Evolutionary conservation across 1,140 invertebrate genomes (phyloP).

Genomic region (Drosophila pruinosa): DNA sequence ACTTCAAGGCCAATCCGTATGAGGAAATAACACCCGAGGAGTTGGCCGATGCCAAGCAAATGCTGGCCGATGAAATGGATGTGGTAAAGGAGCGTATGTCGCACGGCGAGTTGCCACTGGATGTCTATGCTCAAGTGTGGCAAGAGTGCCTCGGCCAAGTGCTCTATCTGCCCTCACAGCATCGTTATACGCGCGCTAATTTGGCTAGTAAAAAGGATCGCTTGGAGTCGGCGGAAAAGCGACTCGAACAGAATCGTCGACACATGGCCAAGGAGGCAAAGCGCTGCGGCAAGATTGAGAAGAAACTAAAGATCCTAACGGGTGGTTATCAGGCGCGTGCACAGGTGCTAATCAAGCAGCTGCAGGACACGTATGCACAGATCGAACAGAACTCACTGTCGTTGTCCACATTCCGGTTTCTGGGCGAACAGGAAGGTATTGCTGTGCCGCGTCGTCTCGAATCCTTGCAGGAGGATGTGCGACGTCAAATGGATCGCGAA

Average conservation of each 20-base stretch:
- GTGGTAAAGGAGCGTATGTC: constrained; percentile 96
- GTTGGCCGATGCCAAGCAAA: constrained; percentile 86
- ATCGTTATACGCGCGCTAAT: constrained; percentile 96
- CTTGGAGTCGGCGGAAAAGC: constrained; percentile 95
- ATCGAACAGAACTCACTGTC: constrained; percentile 95
- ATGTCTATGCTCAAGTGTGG: constrained; percentile 97
- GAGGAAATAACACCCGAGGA: constrained; percentile 89
- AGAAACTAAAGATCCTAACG: constrained; percentile 97
- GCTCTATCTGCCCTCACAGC: constrained; percentile 93
- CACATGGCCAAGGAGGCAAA: constrained; percentile 98
- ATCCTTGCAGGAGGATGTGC: constrained; percentile 95
- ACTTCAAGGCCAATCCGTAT: constrained; percentile 94
- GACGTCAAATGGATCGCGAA: constrained; percentile 95
- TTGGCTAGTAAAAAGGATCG: constrained; percentile 97
- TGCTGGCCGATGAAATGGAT: constrained; percentile 93
- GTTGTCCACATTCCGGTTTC: constrained; percentile 95
- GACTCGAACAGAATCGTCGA: constrained; percentile 94
- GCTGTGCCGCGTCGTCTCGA: constrained; percentile 95
- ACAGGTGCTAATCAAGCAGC: constrained; percentile 94
- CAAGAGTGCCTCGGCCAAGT: constrained; percentile 96
- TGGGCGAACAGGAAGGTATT: constrained; percentile 94
- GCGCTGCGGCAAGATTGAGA: constrained; percentile 98
- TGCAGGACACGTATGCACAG: constrained; percentile 94
- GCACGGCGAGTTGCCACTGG: constrained; percentile 95
- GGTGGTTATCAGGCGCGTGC: constrained; percentile 94